Evolutionary conservation across 2,113 vertebrate species (phyloP), one percentile per base, ranked within the genome.

Genomic region (Tyto alba): DNA sequence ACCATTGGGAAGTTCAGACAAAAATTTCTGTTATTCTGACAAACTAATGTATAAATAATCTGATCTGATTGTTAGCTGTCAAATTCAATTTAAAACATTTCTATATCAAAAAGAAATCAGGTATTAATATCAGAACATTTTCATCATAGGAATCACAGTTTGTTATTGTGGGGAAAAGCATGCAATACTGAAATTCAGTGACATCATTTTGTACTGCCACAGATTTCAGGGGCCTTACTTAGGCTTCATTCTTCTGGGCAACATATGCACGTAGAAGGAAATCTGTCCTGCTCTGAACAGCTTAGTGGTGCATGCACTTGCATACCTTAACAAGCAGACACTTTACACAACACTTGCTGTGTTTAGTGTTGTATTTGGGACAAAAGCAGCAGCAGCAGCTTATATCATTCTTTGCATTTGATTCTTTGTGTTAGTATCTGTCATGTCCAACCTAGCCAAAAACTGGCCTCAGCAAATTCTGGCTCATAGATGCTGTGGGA

Each of bases 391-490:
- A 82, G 36, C 57, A 85, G 71, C 60, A 85, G 52, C 47, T 92
- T 67, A 13, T 67, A 47, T 75, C n/a, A 23, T 81, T 63, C 75
- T 72, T 75, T 74, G 11, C 52, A 48, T 72, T 91, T n/a, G n/a
- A 41, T 52, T 91, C 73, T 81, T 86, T 62, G n/a, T 26, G 80
- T 89, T 56, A 94, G 23, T 75, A 27, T 94, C 90, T 81, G 75
- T 94, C 60, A 23, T 1, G 17, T 84, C 90, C 85, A 81, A 48
- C 15, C 16, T 84, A 77, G 93, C 92, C 92, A 92, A 95, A 84
- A 93, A 80, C 48, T n/a, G 90, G 96, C 92, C 90, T 95, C 88
- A 92, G 88, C 59, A 71, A 36, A 23, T 78, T 45, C 50, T 95
- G 95, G 88, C 95, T 88, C 13, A 0, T 16, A 66, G 66, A 50